These are phyloP conservation scores for Botrylloides violaceus DNA, from an alignment of 23 tunicate species.

Conservation along the genomic window DNA sequence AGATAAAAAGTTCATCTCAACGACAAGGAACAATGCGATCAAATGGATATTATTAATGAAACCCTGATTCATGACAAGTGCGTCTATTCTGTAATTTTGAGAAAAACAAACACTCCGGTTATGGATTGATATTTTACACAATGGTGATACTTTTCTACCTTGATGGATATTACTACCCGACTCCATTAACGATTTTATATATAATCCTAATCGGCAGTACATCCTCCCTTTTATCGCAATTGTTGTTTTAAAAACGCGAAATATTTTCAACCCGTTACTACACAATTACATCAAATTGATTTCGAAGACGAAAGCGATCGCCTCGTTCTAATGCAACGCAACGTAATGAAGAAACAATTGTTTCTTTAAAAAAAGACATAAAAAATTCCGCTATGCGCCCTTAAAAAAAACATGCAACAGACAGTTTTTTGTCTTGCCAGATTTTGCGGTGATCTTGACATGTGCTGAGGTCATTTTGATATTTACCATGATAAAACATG, in stretches of 20 bases:
- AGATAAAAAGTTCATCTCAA: not conserved
- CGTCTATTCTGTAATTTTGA: conserved; percentile 18
- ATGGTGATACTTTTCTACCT: conserved; percentile 1
- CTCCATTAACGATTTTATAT: not conserved
- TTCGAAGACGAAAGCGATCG: no score
- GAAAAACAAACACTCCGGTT: conserved; percentile 15
- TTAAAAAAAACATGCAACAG: no score
- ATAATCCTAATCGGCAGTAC: not conserved
- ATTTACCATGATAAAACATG: no score
- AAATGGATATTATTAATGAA: conserved; percentile 14
- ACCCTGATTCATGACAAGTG: conserved; percentile 19
- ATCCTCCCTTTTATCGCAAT: not conserved
- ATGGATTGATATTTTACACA: conserved; percentile 21
- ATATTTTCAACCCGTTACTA: no score
- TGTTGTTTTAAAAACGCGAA: not conserved
- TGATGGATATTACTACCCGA: conserved; percentile 4
- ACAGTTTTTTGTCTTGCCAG: no score
- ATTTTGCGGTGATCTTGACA: no score
- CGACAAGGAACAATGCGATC: not conserved
- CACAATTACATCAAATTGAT: no score
- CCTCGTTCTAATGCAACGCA: no score
- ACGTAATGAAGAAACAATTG: no score
- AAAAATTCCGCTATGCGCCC: no score
- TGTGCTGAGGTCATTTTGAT: no score
- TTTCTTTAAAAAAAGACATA: no score